Conservation (phyloP, 2,113 vertebrate genomes). For the Balaeniceps rex region DNA sequence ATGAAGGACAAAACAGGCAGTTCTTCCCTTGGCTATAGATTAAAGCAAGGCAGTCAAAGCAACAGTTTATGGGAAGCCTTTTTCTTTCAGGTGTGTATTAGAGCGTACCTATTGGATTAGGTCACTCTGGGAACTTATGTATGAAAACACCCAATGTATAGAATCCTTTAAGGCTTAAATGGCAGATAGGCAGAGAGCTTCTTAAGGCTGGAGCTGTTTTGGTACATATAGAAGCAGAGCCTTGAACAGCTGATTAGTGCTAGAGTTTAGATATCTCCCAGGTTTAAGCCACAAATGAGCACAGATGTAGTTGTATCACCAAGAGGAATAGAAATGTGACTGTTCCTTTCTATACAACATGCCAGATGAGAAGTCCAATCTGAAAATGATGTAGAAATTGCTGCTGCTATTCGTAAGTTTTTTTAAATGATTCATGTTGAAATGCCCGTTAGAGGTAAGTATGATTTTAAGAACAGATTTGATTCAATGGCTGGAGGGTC, state of each 20-base stretch:
- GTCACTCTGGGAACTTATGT: background rate
- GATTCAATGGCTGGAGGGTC: background rate
- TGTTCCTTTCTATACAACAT: background rate
- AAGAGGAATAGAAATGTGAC: background rate
- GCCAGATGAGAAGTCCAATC: background rate
- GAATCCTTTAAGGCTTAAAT: background rate
- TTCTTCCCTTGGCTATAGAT: background rate
- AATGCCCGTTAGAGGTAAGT: background rate
- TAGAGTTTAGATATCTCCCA: background rate
- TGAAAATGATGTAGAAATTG: background rate
- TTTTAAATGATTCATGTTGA: background rate
- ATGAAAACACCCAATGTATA: background rate
- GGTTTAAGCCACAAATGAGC: background rate
- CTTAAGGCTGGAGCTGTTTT: background rate
- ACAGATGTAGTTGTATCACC: background rate
- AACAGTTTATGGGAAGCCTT: background rate
- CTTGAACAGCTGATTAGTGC: background rate
- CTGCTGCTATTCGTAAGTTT: background rate
- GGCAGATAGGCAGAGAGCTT: background rate
- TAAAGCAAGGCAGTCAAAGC: background rate
- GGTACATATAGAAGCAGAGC: background rate
- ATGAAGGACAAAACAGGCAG: background rate
- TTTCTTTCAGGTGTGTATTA: background rate
- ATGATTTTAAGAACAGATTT: background rate
- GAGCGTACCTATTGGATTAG: background rate